These are phyloP conservation scores for Coremacera marginata DNA, from an alignment of 2,888 invertebrate species.

Conservation along the genomic window DNA sequence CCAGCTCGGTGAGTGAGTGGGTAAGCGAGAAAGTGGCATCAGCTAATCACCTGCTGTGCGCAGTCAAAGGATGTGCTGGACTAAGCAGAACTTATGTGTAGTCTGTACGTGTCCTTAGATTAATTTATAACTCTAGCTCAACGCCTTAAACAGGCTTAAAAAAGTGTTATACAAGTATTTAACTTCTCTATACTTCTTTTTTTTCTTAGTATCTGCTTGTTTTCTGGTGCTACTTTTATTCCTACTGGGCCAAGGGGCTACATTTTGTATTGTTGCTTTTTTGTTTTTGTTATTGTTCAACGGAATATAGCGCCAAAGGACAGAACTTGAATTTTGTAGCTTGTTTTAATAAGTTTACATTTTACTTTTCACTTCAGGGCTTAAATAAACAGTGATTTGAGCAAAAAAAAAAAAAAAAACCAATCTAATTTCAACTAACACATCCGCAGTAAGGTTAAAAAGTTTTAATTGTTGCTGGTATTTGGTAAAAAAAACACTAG, in stretches of 20 bases:
- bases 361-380: neutral
- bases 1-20: neutral
- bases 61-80: neutral
- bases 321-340: neutral
- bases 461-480: conserved; percentile 27
- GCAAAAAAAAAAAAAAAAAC: neutral
- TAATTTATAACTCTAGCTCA: neutral
- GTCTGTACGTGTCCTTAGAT: neutral
- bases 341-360: neutral
- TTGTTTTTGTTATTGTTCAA: neutral
- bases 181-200: too few species aligned
- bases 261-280: neutral
- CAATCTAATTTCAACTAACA: conserved; percentile 21
- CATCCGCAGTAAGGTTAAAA: conserved; percentile 19
- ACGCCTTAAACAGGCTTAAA: too few species aligned
- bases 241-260: neutral
- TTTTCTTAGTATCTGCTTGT: neutral
- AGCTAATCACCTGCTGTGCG: neutral
- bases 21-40: neutral
- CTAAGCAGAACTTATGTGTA: neutral
- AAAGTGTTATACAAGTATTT: too few species aligned
- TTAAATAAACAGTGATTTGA: too few species aligned
- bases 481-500: neutral
- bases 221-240: neutral
- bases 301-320: neutral